phyloP scores from a whole-genome alignment of 2,888 invertebrate species.

The Leptopilina myrica region DNA sequence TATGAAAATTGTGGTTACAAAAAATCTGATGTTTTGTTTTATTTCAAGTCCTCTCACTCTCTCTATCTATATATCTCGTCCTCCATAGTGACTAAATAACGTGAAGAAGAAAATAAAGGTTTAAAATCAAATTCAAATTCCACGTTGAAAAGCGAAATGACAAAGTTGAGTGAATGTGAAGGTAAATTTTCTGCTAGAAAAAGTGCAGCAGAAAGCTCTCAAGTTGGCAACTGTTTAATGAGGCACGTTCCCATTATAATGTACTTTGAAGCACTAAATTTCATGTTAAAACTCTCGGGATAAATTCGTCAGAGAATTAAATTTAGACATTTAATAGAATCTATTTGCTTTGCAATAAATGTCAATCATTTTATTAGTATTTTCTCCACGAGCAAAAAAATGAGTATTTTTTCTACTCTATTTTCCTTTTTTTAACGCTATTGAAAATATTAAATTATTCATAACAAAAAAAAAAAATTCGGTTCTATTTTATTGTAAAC shows the following conservation, averaged over 20 bases:
- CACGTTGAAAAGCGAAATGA: conserved; percentile 20
- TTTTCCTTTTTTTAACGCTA: too few relatives aligned
- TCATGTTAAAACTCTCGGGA: background rate
- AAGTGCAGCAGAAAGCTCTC: conserved; percentile 15
- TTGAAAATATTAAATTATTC: too few relatives aligned
- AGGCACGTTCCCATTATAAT: conserved; percentile 57
- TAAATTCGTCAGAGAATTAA: background rate
- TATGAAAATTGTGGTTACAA: too few relatives aligned
- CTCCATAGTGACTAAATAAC: background rate
- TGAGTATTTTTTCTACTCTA: background rate
- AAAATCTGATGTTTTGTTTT: too few relatives aligned
- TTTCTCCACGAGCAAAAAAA: background rate
- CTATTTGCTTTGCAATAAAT: background rate
- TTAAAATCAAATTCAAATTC: conserved; percentile 2
- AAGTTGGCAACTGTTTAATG: conserved; percentile 55
- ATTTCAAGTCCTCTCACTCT: too few relatives aligned
- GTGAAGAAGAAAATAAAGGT: background rate
- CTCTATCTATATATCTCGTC: too few relatives aligned
- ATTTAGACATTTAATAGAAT: conserved; percentile 15
- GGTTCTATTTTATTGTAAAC: too few relatives aligned
- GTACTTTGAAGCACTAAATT: conserved; percentile 47
- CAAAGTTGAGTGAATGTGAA: conserved; percentile 7
- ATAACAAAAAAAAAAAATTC: too few relatives aligned
- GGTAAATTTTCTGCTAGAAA: conserved; percentile 20
- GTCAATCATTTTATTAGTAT: background rate